A percentile compares a stretch with the other conserved stretches of the same genome.
These are phyloP conservation scores for Actenoides hombroni DNA, from an alignment of 2,113 vertebrate genomes.

Conservation along the genomic window DNA sequence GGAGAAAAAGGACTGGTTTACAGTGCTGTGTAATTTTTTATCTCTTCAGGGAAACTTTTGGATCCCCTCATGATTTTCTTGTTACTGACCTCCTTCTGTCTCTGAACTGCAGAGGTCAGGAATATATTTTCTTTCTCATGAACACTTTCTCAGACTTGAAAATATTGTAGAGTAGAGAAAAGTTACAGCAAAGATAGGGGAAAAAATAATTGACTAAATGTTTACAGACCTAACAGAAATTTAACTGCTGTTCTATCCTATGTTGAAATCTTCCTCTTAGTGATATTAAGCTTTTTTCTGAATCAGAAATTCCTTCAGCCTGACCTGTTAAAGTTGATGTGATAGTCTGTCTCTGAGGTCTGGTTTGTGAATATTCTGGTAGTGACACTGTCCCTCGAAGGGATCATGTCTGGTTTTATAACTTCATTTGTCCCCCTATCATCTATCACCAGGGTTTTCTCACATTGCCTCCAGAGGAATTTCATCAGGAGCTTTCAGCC, in stretches of 20 bases:
- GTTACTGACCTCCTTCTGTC: not conserved
- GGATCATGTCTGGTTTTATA: rapidly evolving
- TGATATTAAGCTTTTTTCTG: not conserved
- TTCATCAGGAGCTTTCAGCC: not conserved
- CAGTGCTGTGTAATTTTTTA: not conserved
- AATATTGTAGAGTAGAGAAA: not conserved
- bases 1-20: not conserved
- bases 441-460: not conserved
- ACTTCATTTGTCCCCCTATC: not conserved
- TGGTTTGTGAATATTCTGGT: not conserved
- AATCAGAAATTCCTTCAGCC: not conserved
- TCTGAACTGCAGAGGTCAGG: not conserved
- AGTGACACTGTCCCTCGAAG: rapidly evolving
- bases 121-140: not conserved
- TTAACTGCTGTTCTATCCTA: not conserved
- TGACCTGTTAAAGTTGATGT: not conserved
- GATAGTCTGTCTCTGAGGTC: not conserved
- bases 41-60: not conserved
- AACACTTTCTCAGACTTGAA: not conserved
- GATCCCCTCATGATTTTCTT: not conserved
- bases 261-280: not conserved
- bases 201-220: not conserved
- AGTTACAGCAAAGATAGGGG: not conserved
- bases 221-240: not conserved
- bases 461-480: not conserved